Percentiles rank a stretch among this genome's conserved stretches.
Evolutionary conservation across 2,797 vertebrate species (phyloP).

Genomic region (Odontamblyopus rebecca): DNA sequence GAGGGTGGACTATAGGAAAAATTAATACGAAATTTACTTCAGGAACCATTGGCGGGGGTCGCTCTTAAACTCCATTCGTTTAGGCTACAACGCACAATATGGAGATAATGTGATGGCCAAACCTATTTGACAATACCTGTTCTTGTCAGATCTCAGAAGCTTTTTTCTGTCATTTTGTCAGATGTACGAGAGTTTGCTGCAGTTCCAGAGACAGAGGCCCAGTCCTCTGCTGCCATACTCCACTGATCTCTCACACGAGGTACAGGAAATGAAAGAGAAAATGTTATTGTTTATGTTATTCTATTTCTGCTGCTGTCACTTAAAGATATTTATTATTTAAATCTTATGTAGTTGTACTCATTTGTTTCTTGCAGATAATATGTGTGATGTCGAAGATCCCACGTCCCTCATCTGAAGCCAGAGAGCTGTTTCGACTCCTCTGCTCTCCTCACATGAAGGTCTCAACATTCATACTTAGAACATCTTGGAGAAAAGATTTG

Average conservation of each 20-base stretch:
- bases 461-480: not conserved
- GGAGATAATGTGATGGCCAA: no score
- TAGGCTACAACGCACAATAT: no score
- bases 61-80: no score
- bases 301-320: not conserved
- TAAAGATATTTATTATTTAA: not conserved
- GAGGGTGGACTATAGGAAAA: no score
- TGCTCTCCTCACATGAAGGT: conserved; percentile 85
- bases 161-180: conserved; percentile 41
- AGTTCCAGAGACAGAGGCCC: conserved; percentile 75
- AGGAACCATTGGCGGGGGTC: no score
- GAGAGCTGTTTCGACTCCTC: conserved; percentile 82
- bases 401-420: conserved; percentile 73
- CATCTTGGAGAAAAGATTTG: not conserved
- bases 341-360: not conserved
- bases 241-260: conserved; percentile 80
- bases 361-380: conserved; percentile 66
- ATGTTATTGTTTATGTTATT: not conserved
- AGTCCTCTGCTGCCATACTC: conserved; percentile 73
- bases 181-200: conserved; percentile 87
- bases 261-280: conserved; percentile 27
- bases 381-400: conserved; percentile 64
- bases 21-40: no score
- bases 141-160: no score
- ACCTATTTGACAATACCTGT: no score